phyloP scores from a whole-genome alignment of 2,888 invertebrate genomes.

The Calliphora vomitoria region DNA sequence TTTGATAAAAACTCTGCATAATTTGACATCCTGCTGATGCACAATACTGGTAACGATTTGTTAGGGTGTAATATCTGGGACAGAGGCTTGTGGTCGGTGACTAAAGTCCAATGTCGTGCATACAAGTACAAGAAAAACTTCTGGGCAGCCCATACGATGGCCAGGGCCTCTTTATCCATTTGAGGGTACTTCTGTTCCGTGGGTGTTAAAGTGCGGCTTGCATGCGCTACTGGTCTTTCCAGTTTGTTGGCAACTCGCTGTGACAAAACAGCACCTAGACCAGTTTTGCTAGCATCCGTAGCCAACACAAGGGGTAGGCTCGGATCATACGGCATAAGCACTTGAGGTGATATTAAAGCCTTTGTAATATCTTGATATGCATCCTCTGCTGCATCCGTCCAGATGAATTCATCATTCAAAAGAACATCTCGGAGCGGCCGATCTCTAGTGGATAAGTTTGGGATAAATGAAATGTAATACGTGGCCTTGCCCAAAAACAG shows the following conservation, averaged over 20 bases:
- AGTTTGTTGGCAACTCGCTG: neutral
- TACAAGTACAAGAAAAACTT: constrained; percentile 43
- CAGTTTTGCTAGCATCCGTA: constrained; percentile 27
- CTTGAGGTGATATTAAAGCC: constrained; percentile 12
- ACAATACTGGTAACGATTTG: constrained; percentile 38
- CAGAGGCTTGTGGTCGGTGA: constrained; percentile 22
- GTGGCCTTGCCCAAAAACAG: constrained; percentile 46
- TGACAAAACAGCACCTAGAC: constrained; percentile 24
- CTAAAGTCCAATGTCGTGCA: constrained; percentile 28
- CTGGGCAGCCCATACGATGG: constrained; percentile 31
- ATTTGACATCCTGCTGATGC: constrained; percentile 58
- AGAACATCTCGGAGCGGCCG: constrained; percentile 32
- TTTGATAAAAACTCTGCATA: constrained; percentile 52
- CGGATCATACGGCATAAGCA: constrained; percentile 9
- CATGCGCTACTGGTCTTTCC: constrained; percentile 19
- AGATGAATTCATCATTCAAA: neutral
- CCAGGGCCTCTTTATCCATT: constrained; percentile 21
- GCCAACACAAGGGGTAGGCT: constrained; percentile 15
- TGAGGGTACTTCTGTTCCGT: constrained; percentile 36
- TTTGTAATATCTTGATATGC: constrained; percentile 33
- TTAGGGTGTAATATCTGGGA: constrained; percentile 16
- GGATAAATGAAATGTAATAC: constrained; percentile 31
- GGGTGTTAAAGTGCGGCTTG: constrained; percentile 6
- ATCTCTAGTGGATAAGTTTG: constrained; percentile 28
- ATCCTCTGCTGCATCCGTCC: constrained; percentile 4